Percentiles rank a stretch among this genome's conserved stretches.
phyloP scores from a whole-genome alignment of 2,113 vertebrate species.

The Progne subis region DNA sequence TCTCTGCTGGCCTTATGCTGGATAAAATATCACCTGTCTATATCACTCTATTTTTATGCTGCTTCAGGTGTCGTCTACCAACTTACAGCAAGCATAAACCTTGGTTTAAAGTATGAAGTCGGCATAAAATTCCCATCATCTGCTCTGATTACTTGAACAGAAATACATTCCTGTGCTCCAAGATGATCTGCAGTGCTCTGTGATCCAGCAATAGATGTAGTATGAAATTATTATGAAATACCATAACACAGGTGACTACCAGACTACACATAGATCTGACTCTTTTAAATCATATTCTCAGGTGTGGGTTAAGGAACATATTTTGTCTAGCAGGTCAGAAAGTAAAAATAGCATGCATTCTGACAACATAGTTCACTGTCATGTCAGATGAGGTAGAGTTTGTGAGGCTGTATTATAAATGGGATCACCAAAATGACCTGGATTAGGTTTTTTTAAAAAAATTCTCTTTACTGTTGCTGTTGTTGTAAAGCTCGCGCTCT shows the following conservation, averaged over 20 bases:
- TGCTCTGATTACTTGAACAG: not conserved
- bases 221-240: slow-evolving; percentile 20
- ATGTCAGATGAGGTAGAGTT: not conserved
- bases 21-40: slow-evolving; percentile 22
- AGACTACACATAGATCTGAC: not conserved
- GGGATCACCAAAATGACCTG: not conserved
- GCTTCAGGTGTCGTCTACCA: not conserved
- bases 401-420: not conserved
- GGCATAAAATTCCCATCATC: slow-evolving; percentile 33
- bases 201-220: not conserved
- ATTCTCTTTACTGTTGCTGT: not conserved
- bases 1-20: not conserved
- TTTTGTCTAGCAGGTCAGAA: not conserved
- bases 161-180: not conserved
- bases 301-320: not conserved
- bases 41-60: slow-evolving; percentile 2
- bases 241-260: not conserved
- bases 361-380: not conserved
- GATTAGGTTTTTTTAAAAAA: too few relatives aligned
- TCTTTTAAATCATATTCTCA: not conserved
- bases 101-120: slow-evolving; percentile 22
- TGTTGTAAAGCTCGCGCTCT: not conserved
- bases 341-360: not conserved
- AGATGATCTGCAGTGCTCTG: not conserved
- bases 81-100: slow-evolving; percentile 18